Conservation (phyloP, 2,888 invertebrate genomes). For the Chymomyza fuscimana region DNA sequence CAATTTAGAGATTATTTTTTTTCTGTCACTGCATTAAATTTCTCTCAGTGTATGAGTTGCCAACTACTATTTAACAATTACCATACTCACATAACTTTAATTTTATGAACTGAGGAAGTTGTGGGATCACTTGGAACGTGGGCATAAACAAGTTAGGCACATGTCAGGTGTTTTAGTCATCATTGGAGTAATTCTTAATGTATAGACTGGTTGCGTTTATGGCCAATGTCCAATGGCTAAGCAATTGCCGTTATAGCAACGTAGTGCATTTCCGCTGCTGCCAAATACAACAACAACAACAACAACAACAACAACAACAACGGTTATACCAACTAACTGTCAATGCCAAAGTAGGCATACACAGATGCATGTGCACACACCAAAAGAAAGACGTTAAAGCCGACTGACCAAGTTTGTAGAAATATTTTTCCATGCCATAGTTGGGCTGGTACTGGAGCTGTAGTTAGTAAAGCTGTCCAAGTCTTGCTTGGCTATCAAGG, state of each 20-base stretch:
- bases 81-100: neutral
- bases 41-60: neutral
- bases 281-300: conserved; percentile 9
- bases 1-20: no score
- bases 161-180: neutral
- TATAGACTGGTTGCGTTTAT: neutral
- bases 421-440: conserved; percentile 24
- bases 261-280: conserved; percentile 65
- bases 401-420: conserved; percentile 61
- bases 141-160: conserved; percentile 40
- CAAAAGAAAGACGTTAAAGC: conserved; percentile 27
- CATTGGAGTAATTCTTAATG: neutral
- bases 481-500: neutral
- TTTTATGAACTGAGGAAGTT: conserved; percentile 3
- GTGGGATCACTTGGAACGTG: conserved; percentile 1
- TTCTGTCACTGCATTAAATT: neutral
- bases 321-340: conserved; percentile 63
- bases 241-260: conserved; percentile 66
- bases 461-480: neutral
- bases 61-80: neutral
- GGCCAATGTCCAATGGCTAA: conserved; percentile 15
- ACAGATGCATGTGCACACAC: conserved; percentile 6
- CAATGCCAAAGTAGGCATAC: conserved; percentile 64
- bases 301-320: neutral
- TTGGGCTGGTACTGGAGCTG: conserved; percentile 31